Conservation (phyloP, 2,797 vertebrate genomes). For the Ispidina lecontei region DNA sequence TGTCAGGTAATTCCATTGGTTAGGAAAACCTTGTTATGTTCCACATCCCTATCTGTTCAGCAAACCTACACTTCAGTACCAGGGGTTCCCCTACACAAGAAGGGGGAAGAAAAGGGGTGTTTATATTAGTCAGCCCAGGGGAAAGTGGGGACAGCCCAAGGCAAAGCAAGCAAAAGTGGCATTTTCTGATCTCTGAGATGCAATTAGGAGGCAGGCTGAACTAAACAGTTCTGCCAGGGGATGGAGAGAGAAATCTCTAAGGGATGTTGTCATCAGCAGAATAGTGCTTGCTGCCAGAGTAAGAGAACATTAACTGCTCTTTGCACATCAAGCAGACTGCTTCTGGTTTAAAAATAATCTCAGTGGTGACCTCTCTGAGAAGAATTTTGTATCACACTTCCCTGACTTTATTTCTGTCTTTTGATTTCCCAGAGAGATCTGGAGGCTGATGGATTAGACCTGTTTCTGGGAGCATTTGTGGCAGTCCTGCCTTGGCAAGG, state of each 20-base stretch:
- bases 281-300: background rate
- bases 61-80: background rate
- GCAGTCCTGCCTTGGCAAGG: background rate
- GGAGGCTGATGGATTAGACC: slow-evolving; percentile 13
- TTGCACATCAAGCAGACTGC: background rate
- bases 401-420: slow-evolving; percentile 39
- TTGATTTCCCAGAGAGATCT: slow-evolving; percentile 44
- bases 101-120: background rate
- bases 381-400: slow-evolving; percentile 14
- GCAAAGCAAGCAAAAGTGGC: background rate
- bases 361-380: slow-evolving; percentile 31
- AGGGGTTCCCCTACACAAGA: background rate
- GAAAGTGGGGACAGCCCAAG: background rate
- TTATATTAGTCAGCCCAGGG: background rate
- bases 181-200: background rate
- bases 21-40: background rate
- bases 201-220: background rate
- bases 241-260: background rate
- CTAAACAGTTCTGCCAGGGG: background rate
- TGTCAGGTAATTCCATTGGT: background rate
- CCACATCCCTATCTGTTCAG: background rate
- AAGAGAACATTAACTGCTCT: background rate
- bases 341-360: slow-evolving; percentile 24
- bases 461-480: slow-evolving; percentile 44
- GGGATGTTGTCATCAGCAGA: background rate